These are phyloP conservation scores for Odocoileus virginianus DNA, from an alignment of 2,113 vertebrate genomes.

Conservation along the genomic window DNA sequence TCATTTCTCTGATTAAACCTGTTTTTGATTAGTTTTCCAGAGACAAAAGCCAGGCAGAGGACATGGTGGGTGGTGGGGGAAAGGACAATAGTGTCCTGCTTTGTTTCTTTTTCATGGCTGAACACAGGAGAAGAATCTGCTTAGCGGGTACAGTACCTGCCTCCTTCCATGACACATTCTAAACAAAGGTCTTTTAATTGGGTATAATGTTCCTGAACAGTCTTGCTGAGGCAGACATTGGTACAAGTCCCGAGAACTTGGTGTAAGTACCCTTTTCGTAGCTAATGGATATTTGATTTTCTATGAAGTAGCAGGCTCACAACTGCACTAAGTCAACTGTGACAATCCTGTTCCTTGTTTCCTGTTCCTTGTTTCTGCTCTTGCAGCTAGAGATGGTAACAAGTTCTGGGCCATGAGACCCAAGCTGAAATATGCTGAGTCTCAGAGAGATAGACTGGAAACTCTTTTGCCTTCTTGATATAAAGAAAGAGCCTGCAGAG, in stretches of 20 bases:
- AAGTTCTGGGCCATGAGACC: neutral
- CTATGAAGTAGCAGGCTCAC: neutral
- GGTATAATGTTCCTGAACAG: neutral
- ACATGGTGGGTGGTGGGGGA: neutral
- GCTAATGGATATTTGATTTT: neutral
- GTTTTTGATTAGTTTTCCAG: neutral
- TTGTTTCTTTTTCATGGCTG: neutral
- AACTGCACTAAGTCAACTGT: neutral
- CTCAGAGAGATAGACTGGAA: neutral
- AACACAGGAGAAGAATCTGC: neutral
- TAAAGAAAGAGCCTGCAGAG: neutral
- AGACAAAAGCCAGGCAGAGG: neutral
- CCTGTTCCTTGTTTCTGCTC: neutral
- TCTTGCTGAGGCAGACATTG: neutral
- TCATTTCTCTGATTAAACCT: neutral
- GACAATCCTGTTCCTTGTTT: neutral
- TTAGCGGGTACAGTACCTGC: neutral
- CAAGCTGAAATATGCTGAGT: neutral
- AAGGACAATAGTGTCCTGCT: neutral
- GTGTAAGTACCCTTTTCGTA: neutral
- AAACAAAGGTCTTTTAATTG: conserved; percentile 10
- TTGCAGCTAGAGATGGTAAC: neutral
- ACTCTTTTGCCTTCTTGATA: neutral
- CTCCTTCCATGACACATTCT: neutral
- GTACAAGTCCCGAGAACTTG: neutral